A percentile compares a stretch with the other conserved stretches of the same genome.
phyloP scores from a whole-genome alignment of 2,888 invertebrate species.

The Slavum lentiscoides region DNA sequence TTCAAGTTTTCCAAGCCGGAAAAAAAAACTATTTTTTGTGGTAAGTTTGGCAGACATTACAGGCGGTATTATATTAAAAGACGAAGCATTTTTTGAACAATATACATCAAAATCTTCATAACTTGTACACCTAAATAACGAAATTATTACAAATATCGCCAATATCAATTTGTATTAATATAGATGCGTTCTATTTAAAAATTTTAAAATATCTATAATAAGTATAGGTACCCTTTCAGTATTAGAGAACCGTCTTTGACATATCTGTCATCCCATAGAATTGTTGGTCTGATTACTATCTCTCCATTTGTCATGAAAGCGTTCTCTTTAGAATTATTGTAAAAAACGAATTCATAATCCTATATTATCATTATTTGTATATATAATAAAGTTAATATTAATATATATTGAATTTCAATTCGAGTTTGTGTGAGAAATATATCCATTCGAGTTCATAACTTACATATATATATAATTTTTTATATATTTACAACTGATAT shows the following conservation, averaged over 20 bases:
- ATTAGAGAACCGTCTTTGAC: constrained; percentile 20
- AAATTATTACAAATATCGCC: background rate
- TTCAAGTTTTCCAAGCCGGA: constrained; percentile 71
- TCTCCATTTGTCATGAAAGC: constrained; percentile 43
- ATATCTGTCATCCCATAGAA: constrained; percentile 31
- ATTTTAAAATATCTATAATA: background rate
- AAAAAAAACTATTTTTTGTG: constrained; percentile 68
- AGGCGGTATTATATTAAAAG: constrained; percentile 69
- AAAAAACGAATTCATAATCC: constrained; percentile 54
- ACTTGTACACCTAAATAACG: constrained; percentile 47
- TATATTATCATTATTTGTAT: background rate
- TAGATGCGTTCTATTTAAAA: background rate
- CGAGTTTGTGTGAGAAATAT: too few relatives aligned
- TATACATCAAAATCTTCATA: constrained; percentile 6
- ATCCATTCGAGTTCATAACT: too few relatives aligned
- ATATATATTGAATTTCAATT: background rate
- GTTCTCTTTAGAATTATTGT: constrained; percentile 46
- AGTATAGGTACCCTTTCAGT: constrained; percentile 23
- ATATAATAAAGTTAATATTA: too few relatives aligned
- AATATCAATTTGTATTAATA: background rate
- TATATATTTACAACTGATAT: too few relatives aligned
- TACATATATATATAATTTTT: too few relatives aligned
- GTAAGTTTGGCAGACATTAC: constrained; percentile 68
- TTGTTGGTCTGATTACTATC: constrained; percentile 49
- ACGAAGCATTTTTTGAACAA: constrained; percentile 40